A percentile compares a stretch with the other conserved stretches of the same genome.
phyloP scores from a whole-genome alignment of 2,888 invertebrate genomes.

The Eumerus sabulonum region DNA sequence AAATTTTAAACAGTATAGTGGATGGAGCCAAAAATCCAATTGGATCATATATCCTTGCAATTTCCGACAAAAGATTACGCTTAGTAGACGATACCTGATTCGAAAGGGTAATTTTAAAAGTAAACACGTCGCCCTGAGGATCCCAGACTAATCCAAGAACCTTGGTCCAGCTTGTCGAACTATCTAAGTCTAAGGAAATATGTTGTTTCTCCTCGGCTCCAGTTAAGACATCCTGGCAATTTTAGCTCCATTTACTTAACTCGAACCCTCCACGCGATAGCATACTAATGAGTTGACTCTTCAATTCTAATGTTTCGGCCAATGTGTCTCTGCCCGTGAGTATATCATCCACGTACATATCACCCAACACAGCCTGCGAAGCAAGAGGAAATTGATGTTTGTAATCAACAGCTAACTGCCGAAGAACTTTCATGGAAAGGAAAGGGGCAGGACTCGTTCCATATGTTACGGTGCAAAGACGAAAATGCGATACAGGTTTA shows the following conservation, averaged over 20 bases:
- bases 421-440: constrained; percentile 54
- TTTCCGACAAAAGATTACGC: not conserved
- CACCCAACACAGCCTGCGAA: constrained; percentile 21
- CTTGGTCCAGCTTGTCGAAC: not conserved
- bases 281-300: constrained; percentile 16
- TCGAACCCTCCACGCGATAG: constrained; percentile 23
- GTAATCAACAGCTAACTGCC: constrained; percentile 44
- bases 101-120: not conserved
- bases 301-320: not conserved
- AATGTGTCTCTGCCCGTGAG: constrained; percentile 49
- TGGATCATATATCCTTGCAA: not conserved
- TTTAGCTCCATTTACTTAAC: not conserved
- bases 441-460: constrained; percentile 51
- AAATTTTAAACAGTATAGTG: not conserved
- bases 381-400: constrained; percentile 32
- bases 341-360: constrained; percentile 60
- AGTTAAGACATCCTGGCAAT: not conserved
- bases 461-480: constrained; percentile 39
- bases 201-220: too few species aligned
- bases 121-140: not conserved
- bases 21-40: not conserved
- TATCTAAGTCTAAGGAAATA: not conserved
- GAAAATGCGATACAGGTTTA: constrained; percentile 32
- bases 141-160: not conserved
- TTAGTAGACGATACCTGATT: not conserved